Evolutionary conservation across 2,888 invertebrate species (phyloP), one percentile per base, ranked within the genome.

Genomic region (Heteropelma amictum): DNA sequence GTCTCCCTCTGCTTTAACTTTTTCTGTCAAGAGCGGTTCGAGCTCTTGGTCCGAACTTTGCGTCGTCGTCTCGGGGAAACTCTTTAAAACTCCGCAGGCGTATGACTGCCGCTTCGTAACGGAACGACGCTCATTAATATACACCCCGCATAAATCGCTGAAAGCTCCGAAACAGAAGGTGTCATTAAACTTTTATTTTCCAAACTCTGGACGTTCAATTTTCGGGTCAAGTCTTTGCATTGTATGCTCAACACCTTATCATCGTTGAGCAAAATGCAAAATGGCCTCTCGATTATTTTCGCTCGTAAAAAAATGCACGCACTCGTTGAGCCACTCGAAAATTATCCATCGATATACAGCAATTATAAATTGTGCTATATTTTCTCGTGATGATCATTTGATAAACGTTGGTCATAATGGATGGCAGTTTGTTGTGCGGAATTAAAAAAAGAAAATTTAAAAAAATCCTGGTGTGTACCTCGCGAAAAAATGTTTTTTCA

Each of bases 31-130:
- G 14, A 40, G 33, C 17, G 21, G 26, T 8, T 40, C 38, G 8
- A 17, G 7, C 30, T 53, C 23, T 38, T 6, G 5, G 28, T 6
- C 23, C 26, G 49, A 26, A 49, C 21, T 51, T 65, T 38, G 23
- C 5, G 33, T 75, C 54, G 33, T 60, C 51, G n/a, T 51, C 42
- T 51, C 53, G 10, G 28, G 30, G n/a, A 23, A 65, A 60, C 60
- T 58, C 60, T 67, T 21, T n/a, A 49, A 23, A 74, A 38, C 21
- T 56, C 33, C n/a, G 40, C 14, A 28, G 64, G 21, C 47, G 7
- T 38, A 47, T 47, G 26, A 51, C 53, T 38, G 60, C 53, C 60
- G 19, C 8, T 64, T 71, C 26, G 58, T 45, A 38, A 67, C 47
- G 30, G 54, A 45, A 60, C 23, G 19, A 42, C 19, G 19, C 30